Evolutionary conservation across 2,888 invertebrate species (phyloP), one percentile per base, ranked within the genome.

Genomic region (Habrosyne pyritoides): DNA sequence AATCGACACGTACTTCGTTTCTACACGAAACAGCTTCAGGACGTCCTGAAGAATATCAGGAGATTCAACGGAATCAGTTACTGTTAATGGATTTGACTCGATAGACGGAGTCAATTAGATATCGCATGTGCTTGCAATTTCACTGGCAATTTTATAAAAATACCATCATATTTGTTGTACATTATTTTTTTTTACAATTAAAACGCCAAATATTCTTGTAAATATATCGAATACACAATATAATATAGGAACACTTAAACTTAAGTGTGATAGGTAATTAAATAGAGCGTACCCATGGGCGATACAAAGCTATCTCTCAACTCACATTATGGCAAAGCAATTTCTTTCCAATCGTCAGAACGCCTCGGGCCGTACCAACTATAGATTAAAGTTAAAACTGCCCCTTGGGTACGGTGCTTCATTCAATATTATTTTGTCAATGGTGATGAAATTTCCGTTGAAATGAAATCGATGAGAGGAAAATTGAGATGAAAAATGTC

Each of bases 311-410:
- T 50, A 42, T 42, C 14, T 14, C 42, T 18, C 24, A 24, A 24
- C 4, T 24, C 24, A 7, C 24, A 24, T 24, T 42, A 42, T 42
- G 42, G 42, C 28, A 36, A 47, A 59, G 58, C 64, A 71, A 71
- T 69, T 62, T 57, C 58, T 69, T 66, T 69, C 66, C 66, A 68
- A 66, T 71, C 66, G 64, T 55, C 47, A 47, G 59, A 53, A 53
- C 56, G 55, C 52, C 53, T 42, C 57, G 64, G 56, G 50, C 60
- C 51, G 55, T 64, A 53, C 48, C 66, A 57, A 60, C 26, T 64
- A 52, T 61, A 64, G 66, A 69, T 71, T 69, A 66, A 68, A 69
- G 71, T 66, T 67, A 61, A 71, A 69, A 57, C 63, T 63, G 59
- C 66, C 71, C 64, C 55, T 55, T 49, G 69, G 66, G 66, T 18